These are phyloP conservation scores for Larimichthys polyactis DNA, from an alignment of 2,113 vertebrate species.

Conservation along the genomic window DNA sequence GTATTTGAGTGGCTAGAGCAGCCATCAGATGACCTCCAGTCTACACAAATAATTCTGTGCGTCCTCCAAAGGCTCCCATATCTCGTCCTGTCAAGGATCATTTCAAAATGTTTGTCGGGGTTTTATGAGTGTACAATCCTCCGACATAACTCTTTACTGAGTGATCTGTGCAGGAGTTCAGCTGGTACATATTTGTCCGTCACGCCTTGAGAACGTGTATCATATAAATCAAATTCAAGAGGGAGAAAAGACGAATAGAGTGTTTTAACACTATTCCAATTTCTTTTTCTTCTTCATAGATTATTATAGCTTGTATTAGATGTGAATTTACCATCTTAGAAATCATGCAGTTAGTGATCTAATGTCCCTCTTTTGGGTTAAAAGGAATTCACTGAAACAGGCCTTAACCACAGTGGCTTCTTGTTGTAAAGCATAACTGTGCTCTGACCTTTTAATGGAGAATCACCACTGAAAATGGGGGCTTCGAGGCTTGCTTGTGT, in stretches of 20 bases:
- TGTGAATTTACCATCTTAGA: not conserved
- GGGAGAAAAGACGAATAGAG: not conserved
- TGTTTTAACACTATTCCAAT: too few species aligned
- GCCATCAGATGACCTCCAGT: constrained; percentile 70
- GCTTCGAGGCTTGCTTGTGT: constrained; percentile 44
- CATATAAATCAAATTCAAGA: constrained; percentile 11
- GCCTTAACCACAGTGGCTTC: constrained; percentile 22
- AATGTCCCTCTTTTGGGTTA: not conserved
- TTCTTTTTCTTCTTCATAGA: not conserved
- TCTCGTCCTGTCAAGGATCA: constrained; percentile 73
- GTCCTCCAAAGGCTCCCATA: constrained; percentile 61
- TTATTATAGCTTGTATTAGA: not conserved
- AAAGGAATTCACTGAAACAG: constrained; percentile 15
- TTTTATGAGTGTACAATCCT: constrained; percentile 37
- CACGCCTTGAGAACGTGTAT: not conserved
- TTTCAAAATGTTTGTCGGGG: constrained; percentile 54
- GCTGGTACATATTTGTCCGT: not conserved
- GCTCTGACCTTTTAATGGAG: constrained; percentile 40
- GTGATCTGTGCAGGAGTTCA: constrained; percentile 15
- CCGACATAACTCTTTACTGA: constrained; percentile 13
- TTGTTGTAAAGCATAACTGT: constrained; percentile 19
- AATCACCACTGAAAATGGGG: constrained; percentile 40
- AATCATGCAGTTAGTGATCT: constrained; percentile 15
- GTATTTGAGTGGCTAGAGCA: constrained; percentile 39
- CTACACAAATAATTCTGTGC: constrained; percentile 64